Evolutionary conservation across 2,113 vertebrate genomes (phyloP).

Genomic region (Pangasianodon hypophthalmus): DNA sequence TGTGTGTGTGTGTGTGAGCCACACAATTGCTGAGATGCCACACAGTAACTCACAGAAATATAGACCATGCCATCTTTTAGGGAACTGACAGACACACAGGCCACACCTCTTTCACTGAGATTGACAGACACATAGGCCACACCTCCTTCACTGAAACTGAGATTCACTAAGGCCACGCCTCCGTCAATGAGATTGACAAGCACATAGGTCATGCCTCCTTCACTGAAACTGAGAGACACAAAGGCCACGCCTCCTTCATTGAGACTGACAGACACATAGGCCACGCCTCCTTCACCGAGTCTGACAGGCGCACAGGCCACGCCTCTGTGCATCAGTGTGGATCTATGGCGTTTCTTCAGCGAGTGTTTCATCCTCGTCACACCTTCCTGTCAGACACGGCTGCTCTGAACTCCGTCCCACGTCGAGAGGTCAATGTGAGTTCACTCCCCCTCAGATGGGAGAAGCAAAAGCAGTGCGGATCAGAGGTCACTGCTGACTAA

Average conservation of each 20-base stretch:
- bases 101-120: background rate
- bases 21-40: background rate
- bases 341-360: background rate
- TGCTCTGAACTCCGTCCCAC: background rate
- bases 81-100: background rate
- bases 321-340: background rate
- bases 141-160: background rate
- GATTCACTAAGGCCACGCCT: background rate
- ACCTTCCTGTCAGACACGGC: background rate
- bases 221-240: background rate
- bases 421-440: conserved; percentile 23
- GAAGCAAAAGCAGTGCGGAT: conserved; percentile 14
- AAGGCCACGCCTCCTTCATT: background rate
- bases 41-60: background rate
- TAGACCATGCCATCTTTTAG: background rate
- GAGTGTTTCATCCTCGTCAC: conserved; percentile 8
- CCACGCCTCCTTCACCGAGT: background rate
- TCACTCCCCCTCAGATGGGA: conserved; percentile 12
- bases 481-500: conserved; percentile 32
- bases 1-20: background rate
- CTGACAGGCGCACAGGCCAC: background rate
- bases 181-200: background rate
- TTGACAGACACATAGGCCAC: background rate
- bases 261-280: background rate
- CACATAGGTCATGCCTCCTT: background rate